A percentile compares a stretch with the other conserved stretches of the same genome.
Conservation (phyloP, 1,140 invertebrate species). For the Aleiodes sp. region DNA sequence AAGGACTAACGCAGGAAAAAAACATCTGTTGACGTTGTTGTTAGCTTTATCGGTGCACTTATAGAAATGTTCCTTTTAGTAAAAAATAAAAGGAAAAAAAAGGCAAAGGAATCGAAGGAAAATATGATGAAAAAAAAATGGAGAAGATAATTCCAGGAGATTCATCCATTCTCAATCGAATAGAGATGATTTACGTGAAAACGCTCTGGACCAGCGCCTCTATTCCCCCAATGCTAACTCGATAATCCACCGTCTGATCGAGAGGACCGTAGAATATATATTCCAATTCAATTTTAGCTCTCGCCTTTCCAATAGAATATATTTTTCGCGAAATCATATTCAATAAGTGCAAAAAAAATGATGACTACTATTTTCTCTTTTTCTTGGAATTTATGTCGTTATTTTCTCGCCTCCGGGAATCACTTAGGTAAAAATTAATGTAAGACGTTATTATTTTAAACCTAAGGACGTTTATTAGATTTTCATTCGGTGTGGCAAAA, state of each 20-base stretch:
- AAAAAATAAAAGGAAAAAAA: too few species aligned
- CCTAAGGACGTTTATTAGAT: not conserved
- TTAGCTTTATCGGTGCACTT: too few species aligned
- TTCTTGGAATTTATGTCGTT: not conserved
- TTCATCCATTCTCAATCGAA: not conserved
- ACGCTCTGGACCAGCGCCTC: not conserved
- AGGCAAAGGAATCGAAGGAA: too few species aligned
- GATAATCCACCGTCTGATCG: slow-evolving; percentile 10
- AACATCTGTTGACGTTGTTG: slow-evolving; percentile 9
- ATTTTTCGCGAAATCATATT: not conserved
- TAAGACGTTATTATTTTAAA: not conserved
- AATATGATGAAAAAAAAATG: not conserved
- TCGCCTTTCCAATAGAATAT: not conserved
- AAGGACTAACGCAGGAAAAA: not conserved
- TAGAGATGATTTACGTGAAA: not conserved
- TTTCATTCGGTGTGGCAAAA: not conserved
- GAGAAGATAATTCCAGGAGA: not conserved
- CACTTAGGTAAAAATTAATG: not conserved
- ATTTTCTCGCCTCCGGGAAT: not conserved
- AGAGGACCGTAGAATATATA: slow-evolving; percentile 8
- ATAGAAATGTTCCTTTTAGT: too few species aligned
- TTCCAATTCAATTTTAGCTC: slow-evolving; percentile 7
- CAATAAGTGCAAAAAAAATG: not conserved
- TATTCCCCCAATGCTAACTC: not conserved
- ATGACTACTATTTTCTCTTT: too few species aligned